Percentiles rank a stretch among this genome's conserved stretches.
Evolutionary conservation across 2,888 invertebrate species (phyloP).

Genomic region (Hipparchia sbordonii): DNA sequence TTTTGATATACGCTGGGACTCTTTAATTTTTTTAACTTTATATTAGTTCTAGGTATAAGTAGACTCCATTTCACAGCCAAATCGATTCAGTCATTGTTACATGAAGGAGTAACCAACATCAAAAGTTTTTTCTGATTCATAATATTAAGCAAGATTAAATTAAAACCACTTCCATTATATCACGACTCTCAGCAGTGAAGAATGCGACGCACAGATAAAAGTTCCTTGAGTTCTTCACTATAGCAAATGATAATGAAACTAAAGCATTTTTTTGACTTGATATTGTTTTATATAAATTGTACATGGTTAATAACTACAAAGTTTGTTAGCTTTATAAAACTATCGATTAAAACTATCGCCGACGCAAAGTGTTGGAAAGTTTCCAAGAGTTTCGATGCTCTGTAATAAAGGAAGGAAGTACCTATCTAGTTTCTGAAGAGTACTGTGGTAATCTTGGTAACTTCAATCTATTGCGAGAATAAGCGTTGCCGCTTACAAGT

Average conservation of each 20-base stretch:
- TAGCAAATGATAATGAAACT: background rate
- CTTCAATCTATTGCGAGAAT: conserved; percentile 24
- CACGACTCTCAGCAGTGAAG: too few relatives aligned
- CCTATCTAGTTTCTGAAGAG: conserved; percentile 36
- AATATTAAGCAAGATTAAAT: too few relatives aligned
- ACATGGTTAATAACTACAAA: conserved; percentile 41
- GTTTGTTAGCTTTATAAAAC: conserved; percentile 37
- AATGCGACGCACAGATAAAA: too few relatives aligned
- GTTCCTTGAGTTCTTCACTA: too few relatives aligned
- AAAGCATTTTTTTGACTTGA: background rate
- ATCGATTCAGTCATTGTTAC: too few relatives aligned
- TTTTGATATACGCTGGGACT: too few relatives aligned
- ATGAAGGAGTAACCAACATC: too few relatives aligned
- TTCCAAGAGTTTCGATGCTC: conserved; percentile 39
- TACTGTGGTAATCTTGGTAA: conserved; percentile 36
- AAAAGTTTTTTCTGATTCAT: too few relatives aligned
- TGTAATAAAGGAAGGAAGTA: conserved; percentile 40
- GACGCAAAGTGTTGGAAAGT: conserved; percentile 43
- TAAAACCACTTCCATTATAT: too few relatives aligned
- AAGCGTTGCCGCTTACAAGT: conserved; percentile 1
- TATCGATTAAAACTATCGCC: conserved; percentile 44
- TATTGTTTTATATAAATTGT: conserved; percentile 2
- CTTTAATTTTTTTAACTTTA: too few relatives aligned
- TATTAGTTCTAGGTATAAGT: too few relatives aligned
- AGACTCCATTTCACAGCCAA: too few relatives aligned